Base-by-base conservation (phyloP, 1,140 invertebrate species). In the Drosophila teissieri region DNA sequence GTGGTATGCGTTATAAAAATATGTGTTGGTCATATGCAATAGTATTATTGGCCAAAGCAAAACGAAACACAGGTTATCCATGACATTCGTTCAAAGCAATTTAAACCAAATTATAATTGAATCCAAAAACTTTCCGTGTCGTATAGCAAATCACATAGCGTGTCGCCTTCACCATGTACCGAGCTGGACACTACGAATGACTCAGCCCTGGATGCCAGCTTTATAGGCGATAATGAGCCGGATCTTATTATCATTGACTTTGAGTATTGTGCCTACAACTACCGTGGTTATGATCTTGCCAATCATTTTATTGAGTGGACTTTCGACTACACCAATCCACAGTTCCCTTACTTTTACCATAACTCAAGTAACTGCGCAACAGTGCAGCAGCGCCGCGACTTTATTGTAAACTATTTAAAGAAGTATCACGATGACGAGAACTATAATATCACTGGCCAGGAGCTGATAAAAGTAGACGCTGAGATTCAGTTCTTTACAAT, bases 281-380 rank as follows among this genome's bases (percentile, higher is more conserved):
- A 98, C 91, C 93, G 98, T 68, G 97, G 96, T 1, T 99, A 98
- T 93, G 98, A 99, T 93, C 93, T 99, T 58, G 98, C 97, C 3
- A 99, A 99, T 93, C 98, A 99, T 91, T 98, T 99, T 92, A 94
- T 97, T 70, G 98, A 99, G 93, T 99, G 98, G 97, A 95, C 95
- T 7, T 98, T 97, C 92, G 97, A 99, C 89, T 99, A 99, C 92
- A 96, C 95, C 0, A 94, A 95, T 55, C 92, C 94, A 0, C 94
- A 96, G 46, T 94, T 95, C 90, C 98, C 98, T 2, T 96, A 96
- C 92, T 99, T 96, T 88, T 94, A 93, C 52, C 95, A 96, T 73
- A 92, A 94, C 46, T 92, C 51, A 5, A 93, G 4, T 94, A 95
- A 22, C 94, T 97, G 95, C 85, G 96, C 98, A 0, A 95, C 94